Conservation (phyloP, 2,888 invertebrate species). For the Harmothoe impar region DNA sequence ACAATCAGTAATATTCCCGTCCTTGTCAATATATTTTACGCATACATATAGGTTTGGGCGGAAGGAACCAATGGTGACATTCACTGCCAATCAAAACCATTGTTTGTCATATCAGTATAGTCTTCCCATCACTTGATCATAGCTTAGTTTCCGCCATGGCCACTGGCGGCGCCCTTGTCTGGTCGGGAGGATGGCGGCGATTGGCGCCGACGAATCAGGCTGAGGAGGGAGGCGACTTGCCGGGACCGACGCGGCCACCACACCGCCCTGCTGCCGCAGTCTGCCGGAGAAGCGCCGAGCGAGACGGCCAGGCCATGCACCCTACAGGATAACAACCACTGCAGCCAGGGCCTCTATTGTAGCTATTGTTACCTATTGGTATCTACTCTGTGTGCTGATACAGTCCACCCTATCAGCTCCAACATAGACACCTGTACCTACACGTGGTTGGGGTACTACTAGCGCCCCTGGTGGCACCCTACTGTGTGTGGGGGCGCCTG, state of each 20-base stretch:
- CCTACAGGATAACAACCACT: neutral
- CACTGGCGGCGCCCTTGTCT: neutral
- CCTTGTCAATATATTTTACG: too few species aligned
- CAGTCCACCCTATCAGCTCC: too few species aligned
- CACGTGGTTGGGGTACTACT: too few species aligned
- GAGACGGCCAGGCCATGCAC: neutral
- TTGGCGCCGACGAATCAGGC: neutral
- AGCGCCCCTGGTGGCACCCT: too few species aligned
- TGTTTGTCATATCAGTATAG: too few species aligned
- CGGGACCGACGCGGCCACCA: neutral
- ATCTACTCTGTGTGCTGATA: neutral
- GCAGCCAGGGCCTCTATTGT: neutral
- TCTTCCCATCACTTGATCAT: too few species aligned
- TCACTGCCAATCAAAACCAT: too few species aligned
- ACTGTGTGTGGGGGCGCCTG: too few species aligned
- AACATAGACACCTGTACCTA: too few species aligned
- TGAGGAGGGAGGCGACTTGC: neutral
- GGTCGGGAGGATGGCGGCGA: neutral
- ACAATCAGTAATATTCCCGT: too few species aligned
- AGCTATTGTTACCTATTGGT: neutral
- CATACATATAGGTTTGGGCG: too few species aligned
- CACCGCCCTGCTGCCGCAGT: neutral
- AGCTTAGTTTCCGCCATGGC: neutral
- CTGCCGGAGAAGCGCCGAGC: conserved; percentile 10
- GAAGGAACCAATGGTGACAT: too few species aligned